phyloP scores from a whole-genome alignment of 2,113 vertebrate species.

The Erinaceus europaeus region DNA sequence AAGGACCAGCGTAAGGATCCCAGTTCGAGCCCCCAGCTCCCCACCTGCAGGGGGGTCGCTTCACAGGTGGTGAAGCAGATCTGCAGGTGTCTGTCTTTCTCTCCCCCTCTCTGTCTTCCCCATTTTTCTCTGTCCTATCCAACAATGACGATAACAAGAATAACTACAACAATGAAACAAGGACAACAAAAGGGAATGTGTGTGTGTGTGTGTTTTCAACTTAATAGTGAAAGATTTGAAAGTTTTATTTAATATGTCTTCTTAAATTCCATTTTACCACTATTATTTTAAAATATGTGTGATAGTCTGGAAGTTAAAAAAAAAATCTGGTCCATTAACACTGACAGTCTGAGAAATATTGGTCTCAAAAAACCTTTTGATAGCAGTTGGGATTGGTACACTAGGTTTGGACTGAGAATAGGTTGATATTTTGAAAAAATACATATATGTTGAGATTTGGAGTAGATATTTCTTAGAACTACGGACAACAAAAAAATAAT shows the following conservation, averaged over 20 bases:
- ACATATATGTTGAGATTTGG: background rate
- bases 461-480: no score
- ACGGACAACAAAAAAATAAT: background rate
- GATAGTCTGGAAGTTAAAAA: background rate
- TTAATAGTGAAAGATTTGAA: background rate
- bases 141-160: no score
- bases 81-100: no score
- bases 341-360: background rate
- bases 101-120: no score
- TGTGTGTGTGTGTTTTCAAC: no score
- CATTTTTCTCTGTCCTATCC: no score
- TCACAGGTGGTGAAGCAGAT: no score
- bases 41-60: no score
- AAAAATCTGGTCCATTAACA: background rate
- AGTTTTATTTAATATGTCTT: background rate
- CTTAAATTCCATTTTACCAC: background rate
- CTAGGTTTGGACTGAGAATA: background rate
- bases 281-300: background rate
- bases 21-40: no score
- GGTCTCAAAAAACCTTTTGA: background rate
- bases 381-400: background rate
- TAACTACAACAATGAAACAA: no score
- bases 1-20: no score
- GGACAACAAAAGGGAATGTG: no score
- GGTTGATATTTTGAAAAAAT: slow-evolving; percentile 5